Evolutionary conservation across 1,140 invertebrate species (phyloP).

Genomic region (Zaprionus inermis): DNA sequence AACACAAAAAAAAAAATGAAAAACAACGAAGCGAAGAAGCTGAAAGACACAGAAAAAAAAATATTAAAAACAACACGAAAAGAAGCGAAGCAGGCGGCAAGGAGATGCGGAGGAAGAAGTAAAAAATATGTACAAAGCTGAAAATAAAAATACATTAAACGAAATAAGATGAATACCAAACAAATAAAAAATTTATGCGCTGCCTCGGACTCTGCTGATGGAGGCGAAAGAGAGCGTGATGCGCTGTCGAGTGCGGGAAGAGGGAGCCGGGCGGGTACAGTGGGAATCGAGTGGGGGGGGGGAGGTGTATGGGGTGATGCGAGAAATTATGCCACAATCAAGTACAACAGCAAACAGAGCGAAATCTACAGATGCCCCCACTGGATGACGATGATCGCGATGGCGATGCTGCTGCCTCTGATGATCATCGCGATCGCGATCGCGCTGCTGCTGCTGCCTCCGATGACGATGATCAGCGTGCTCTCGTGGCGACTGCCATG

Average conservation of each 20-base stretch:
- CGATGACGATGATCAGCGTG: constrained; percentile 24
- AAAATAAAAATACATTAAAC: constrained; percentile 82
- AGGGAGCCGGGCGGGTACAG: too few relatives aligned
- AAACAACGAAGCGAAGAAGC: constrained; percentile 14
- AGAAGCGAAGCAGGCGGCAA: constrained; percentile 8
- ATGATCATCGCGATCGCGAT: constrained; percentile 40
- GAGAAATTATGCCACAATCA: constrained; percentile 78
- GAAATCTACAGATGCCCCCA: constrained; percentile 48
- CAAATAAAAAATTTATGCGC: constrained; percentile 79
- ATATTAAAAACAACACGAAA: constrained; percentile 36
- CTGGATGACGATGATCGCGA: constrained; percentile 23
- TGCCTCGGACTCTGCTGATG: constrained; percentile 37
- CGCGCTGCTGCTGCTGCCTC: background rate
- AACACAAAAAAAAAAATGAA: constrained; percentile 44
- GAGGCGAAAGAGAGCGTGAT: constrained; percentile 5
- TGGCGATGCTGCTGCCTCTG: too few relatives aligned
- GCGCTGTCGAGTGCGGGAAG: constrained; percentile 1
- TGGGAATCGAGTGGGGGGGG: background rate
- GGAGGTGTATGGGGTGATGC: background rate
- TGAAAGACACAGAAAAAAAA: constrained; percentile 25
- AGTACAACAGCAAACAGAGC: constrained; percentile 65
- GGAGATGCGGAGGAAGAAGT: constrained; percentile 15
- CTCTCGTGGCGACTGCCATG: constrained; percentile 26
- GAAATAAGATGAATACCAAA: constrained; percentile 82
- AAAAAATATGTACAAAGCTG: constrained; percentile 56